Conservation (phyloP, 2,113 vertebrate genomes). For the Typhlomys cinereus region DNA sequence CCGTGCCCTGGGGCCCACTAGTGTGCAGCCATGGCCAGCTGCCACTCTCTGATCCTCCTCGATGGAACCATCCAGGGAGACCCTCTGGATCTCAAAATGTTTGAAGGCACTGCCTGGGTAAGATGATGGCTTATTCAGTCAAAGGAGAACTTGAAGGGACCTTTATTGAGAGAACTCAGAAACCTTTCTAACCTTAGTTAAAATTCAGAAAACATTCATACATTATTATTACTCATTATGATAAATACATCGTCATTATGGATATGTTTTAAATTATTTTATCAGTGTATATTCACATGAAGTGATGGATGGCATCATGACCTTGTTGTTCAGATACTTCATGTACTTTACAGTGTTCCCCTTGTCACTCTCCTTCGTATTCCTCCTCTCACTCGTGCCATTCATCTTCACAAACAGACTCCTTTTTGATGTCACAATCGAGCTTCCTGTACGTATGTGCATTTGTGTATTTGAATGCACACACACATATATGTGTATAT, state of each 20-base stretch:
- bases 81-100: constrained; percentile 82
- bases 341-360: neutral
- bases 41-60: constrained; percentile 80
- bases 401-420: neutral
- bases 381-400: neutral
- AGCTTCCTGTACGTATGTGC: neutral
- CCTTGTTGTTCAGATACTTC: neutral
- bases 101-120: constrained; percentile 84
- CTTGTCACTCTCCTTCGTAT: neutral
- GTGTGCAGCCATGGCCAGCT: constrained; percentile 79
- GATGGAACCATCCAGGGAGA: constrained; percentile 82
- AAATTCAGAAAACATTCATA: constrained; percentile 16
- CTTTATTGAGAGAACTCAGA: neutral
- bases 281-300: neutral
- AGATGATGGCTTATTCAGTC: neutral
- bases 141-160: neutral
- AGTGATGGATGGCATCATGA: no score
- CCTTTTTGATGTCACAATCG: neutral
- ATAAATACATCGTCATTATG: neutral
- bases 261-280: neutral
- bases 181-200: neutral
- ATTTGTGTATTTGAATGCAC: neutral
- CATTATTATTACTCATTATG: neutral
- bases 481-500: neutral
- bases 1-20: constrained; percentile 74